phyloP scores from a whole-genome alignment of 2,797 vertebrate genomes.

The Chaunax sp. region DNA sequence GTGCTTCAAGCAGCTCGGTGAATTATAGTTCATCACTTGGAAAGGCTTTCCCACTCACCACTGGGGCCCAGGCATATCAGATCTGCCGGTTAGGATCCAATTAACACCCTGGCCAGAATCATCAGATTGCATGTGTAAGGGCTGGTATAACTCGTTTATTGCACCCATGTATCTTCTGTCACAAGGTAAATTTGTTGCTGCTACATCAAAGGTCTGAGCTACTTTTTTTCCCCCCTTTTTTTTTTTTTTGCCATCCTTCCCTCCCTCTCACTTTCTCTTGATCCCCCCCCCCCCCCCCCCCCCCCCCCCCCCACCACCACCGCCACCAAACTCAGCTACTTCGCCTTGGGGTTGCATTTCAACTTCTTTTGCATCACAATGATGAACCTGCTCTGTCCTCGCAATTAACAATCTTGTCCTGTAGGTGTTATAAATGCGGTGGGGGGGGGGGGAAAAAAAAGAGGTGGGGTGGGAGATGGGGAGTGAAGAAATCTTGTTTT shows the following conservation, averaged over 20 bases:
- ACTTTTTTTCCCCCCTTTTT: slow-evolving; percentile 51
- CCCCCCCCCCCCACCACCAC: not conserved
- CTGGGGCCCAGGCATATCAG: slow-evolving; percentile 94
- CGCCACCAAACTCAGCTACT: slow-evolving; percentile 72
- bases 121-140: slow-evolving; percentile 97
- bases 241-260: slow-evolving; percentile 60
- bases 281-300: slow-evolving; percentile 43
- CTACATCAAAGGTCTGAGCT: slow-evolving; percentile 92
- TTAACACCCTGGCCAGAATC: slow-evolving; percentile 99
- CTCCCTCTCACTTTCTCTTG: slow-evolving; percentile 85
- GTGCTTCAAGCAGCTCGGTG: slow-evolving; percentile 98
- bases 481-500: slow-evolving; percentile 85
- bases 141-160: slow-evolving; percentile 98
- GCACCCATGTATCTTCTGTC: slow-evolving; percentile 98
- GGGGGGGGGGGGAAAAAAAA: slow-evolving; percentile 14
- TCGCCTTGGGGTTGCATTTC: slow-evolving; percentile 93
- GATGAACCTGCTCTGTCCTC: slow-evolving; percentile 90
- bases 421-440: slow-evolving; percentile 85
- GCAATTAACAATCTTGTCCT: slow-evolving; percentile 93
- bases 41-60: slow-evolving; percentile 92
- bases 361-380: slow-evolving; percentile 90
- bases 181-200: slow-evolving; percentile 98
- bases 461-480: slow-evolving; percentile 41
- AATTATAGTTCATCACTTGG: slow-evolving; percentile 99
- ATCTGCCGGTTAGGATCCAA: slow-evolving; percentile 99